Base-by-base conservation (phyloP, 2,888 invertebrate species). In the Drosophila multiciliata region DNA sequence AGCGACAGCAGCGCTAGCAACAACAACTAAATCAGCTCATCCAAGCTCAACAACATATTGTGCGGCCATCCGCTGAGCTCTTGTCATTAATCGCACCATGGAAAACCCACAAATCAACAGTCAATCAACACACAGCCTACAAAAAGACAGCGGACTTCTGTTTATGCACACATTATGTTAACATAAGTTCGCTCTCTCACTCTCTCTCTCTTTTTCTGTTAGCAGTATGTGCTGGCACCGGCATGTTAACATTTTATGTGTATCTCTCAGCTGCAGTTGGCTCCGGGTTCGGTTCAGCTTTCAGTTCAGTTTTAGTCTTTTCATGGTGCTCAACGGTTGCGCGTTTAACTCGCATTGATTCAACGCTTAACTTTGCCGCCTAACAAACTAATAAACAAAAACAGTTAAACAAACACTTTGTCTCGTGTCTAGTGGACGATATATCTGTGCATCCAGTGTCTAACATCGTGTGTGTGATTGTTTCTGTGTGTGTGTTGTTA, bases 61-160 rank as follows among this genome's bases (percentile, higher is more conserved):
- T 78, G 81, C 75, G 84, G 63, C 78, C 81, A 74, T 65, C 71
- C 78, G 70, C 75, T 81, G 73, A 68, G 69, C 64, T 48, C 78
- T 73, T 69, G 76, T 73, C 89, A 79, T 89, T 83, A 87, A 89
- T 89, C 73, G 79, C 79, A 69, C 66, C 67, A 69, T 45, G 81
- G 78, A 68, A 73, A 70, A 66, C 70, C 69, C 86, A 85, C 89
- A 83, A 80, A 88, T 86, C 83, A 89, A 74, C 89, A 74, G 82
- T 61, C 87, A 73, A 86, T 86, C 89, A 80, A 82, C 83, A 76
- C 65, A 67, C 78, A 68, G 75, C 67, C 73, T 76, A 59, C 63
- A 64, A 63, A 26, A 48, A 63, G 38, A 33, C 11, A 7, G n/a
- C 6, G 0, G 12, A 29, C 26, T 38, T 55, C 58, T 33, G 26